Evolutionary conservation across 2,113 vertebrate species (phyloP).

Genomic region (Carassius auratus): DNA sequence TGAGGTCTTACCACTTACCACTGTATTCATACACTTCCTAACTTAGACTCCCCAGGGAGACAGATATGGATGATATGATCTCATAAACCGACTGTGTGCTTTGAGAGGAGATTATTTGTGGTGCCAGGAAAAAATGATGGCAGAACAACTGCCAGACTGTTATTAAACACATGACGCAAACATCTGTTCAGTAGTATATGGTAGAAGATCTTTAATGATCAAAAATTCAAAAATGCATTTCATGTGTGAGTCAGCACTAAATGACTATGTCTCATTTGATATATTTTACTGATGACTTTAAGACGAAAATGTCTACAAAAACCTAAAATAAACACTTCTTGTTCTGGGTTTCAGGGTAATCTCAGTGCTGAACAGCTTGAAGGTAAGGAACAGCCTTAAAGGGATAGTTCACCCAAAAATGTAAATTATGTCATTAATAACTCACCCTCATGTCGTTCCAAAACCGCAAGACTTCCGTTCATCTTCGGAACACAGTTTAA

Average conservation of each 20-base stretch:
- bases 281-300: neutral
- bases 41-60: constrained; percentile 42
- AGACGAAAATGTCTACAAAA: neutral
- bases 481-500: too few species aligned
- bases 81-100: neutral
- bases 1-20: neutral
- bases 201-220: neutral
- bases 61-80: constrained; percentile 19
- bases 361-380: constrained; percentile 74
- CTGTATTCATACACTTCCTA: constrained; percentile 41
- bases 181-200: neutral
- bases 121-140: constrained; percentile 30
- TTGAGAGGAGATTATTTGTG: neutral
- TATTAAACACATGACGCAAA: constrained; percentile 6
- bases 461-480: too few species aligned
- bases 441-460: too few species aligned
- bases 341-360: constrained; percentile 71
- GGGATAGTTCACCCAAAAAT: too few species aligned
- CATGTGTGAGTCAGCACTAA: neutral
- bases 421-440: too few species aligned
- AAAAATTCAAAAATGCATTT: neutral
- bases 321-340: neutral
- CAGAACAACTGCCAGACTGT: constrained; percentile 30
- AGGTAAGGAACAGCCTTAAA: constrained; percentile 64
- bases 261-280: neutral